Evolutionary conservation across 64 coral and sea anemone genomes (phyloP), one percentile per base, ranked within the genome.

Genomic region (Astreopora myriophthalma): DNA sequence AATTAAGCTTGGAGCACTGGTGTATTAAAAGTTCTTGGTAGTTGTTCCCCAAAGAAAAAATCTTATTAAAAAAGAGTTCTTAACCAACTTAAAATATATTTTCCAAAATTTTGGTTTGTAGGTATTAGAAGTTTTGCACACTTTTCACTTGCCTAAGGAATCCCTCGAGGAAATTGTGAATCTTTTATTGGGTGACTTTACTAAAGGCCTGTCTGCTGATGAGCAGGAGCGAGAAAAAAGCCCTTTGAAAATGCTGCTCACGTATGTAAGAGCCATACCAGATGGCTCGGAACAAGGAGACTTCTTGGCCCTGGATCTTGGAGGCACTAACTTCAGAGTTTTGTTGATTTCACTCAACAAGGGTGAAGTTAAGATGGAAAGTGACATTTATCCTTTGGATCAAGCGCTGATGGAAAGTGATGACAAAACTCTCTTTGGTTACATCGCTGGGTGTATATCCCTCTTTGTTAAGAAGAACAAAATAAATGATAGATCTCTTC

Each of bases 251-350:
- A 99, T 99, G 97, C 29, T 99, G 2, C 90, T 87, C 0, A 99
- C 97, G 5, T 99, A 75, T 91, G 94, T 99, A 28, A 62, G 84
- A 12, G 84, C 52, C n/a, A 96, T 90, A 31, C 97, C 97, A 14
- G 34, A 93, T 88, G 94, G 97, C 29, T 75, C 90, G 31, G 97
- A 99, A 73, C 79, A 44, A 34, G 97, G 97, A 2, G 90, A 95
- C 33, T 99, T 96, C 32, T 69, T 99, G 6, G 97, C 97, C 6
- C 84, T 99, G 51, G 97, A 99, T 84, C 94, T 99, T 66, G 97
- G 97, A 68, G 97, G 97, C 22, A 99, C 94, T 29, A 99, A 99
- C 65, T 99, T 99, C 23, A 57, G 97, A 65, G 94, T 99, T 28
- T 73, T 99, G 40, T 69, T 93, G 71, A 89, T 99, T 51, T 92